Evolutionary conservation across 2,113 vertebrate species (phyloP).

Genomic region (Trichechus manatus): DNA sequence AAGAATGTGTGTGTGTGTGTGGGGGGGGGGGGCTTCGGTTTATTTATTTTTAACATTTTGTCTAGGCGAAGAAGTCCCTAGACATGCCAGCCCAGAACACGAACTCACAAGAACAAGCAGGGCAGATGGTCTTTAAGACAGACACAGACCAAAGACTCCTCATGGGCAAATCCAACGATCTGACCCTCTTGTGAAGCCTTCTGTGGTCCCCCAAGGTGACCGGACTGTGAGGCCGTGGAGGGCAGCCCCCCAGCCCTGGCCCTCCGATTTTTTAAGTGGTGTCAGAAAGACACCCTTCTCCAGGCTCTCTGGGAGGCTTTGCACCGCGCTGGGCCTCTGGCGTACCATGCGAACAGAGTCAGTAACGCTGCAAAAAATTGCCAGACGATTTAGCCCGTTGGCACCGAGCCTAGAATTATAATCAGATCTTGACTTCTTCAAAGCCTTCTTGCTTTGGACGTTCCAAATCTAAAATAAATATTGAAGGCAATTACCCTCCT

Average conservation of each 20-base stretch:
- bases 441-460: conserved; percentile 71
- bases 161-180: background rate
- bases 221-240: background rate
- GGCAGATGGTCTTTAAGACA: background rate
- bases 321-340: conserved; percentile 46
- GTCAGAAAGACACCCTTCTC: background rate
- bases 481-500: conserved; percentile 50
- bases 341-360: conserved; percentile 51
- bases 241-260: background rate
- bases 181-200: background rate
- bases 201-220: background rate
- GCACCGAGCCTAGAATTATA: conserved; percentile 76
- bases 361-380: conserved; percentile 54
- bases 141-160: background rate
- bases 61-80: background rate
- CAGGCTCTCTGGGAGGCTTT: background rate
- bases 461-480: conserved; percentile 77
- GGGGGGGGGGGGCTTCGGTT: background rate
- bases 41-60: background rate
- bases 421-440: conserved; percentile 81
- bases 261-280: background rate
- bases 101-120: background rate
- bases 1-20: no score
- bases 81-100: background rate
- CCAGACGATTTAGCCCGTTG: conserved; percentile 65